Base-by-base conservation (phyloP, 2,888 invertebrate genomes). In the Trichopria drosophilae region DNA sequence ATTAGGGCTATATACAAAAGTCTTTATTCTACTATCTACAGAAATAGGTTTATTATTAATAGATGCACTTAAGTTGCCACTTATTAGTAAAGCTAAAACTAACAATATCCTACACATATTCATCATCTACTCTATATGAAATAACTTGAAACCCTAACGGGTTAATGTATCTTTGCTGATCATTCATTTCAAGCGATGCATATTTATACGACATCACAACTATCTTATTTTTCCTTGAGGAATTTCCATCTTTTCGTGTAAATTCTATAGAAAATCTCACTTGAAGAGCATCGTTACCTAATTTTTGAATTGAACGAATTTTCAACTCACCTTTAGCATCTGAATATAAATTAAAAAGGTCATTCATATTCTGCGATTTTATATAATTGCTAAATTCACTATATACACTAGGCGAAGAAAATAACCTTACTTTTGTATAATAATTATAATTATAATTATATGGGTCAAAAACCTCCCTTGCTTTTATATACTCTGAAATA, bases 1-100 rank as follows among this genome's bases (percentile, higher is more conserved):
- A 42, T 42, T 42, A 29, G 28, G 29, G 31, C 41, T 42, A 42
- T 42, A 42, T 28, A 42, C 41, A 42, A 42, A 42, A 42, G 41
- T 42, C 29, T 42, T 42, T 42, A 42, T 42, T 29, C 41, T 28
- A 42, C 41, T 42, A 42, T 42, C 41, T 42, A 29, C 20, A 29
- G 41, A 29, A 42, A 42, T 29, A 42, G 41, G 41, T 31, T 42
- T 28, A 42, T 42, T 29, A 42, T 42, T 42, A 29, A 42, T 28
- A 31, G 28, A 29, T 42, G 41, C 41, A 15, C 22, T 42, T 42
- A 29, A 42, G 31, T 29, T 42, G 29, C 13, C n/a, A 42, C 29
- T 29, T 4, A 29, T 31, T 31, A 28, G 29, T 29, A 42, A 29
- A 29, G 41, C 41, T 28, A 42, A 29, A 42, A 42, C 28, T 42